Base-by-base conservation (phyloP, 2,888 invertebrate species). In the Trachelus tabidus region DNA sequence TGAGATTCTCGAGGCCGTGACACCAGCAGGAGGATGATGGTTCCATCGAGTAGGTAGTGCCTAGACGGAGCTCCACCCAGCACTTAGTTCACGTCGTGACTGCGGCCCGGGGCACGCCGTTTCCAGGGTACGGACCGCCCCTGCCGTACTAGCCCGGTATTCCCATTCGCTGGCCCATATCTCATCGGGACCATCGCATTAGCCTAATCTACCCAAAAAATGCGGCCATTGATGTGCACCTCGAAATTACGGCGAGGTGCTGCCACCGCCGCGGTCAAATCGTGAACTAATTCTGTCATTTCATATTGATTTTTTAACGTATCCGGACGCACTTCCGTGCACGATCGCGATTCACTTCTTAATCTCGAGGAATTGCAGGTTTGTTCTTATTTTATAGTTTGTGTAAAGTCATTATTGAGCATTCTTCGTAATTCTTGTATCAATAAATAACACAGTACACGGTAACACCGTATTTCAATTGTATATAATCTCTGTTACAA, bases 11-110 rank as follows among this genome's bases (percentile, higher is more conserved):
- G 76, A 76, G 75, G 83, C 81, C 82, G 80, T 81, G 80, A 79
- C 80, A 80, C 81, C 79, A 76, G 76, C 33, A 56, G 33, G 86
- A 88, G 90, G 89, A 91, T 91, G 90, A 91, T 91, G 91, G 91
- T 90, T 90, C 88, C 88, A 90, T 86, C 88, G 87, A 86, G 90
- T 89, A 90, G 90, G 90, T 90, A 90, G 90, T 90, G 90, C 90
- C 90, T 90, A 90, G 90, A 90, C 88, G 89, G 90, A 86, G 89
- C 91, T 91, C 91, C 91, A 89, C 91, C 91, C 91, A 90, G 89
- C 90, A 90, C 90, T 94, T 94, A 94, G 93, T 94, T 93, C 93
- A 93, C 91, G 91, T 91, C 91, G 90, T 83, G 89, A 92, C 92
- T 92, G 81, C 86, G 86, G 88, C 88, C 88, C 87, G 87, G 92